phyloP scores from a whole-genome alignment of 2,797 vertebrate species.

The Sciurus carolinensis region DNA sequence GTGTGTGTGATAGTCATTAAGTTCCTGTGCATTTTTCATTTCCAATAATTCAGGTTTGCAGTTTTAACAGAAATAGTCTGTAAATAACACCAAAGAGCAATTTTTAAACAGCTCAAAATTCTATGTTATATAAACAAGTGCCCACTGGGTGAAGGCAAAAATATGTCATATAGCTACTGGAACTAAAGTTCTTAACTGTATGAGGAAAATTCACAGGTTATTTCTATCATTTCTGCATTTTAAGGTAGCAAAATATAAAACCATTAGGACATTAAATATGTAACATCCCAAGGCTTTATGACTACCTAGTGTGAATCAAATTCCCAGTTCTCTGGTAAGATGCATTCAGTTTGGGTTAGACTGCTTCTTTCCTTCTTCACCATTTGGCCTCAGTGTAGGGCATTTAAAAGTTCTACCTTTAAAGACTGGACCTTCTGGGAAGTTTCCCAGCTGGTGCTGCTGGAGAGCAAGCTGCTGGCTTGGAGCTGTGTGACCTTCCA shows the following conservation, averaged over 20 bases:
- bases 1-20: background rate
- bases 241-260: slow-evolving; percentile 70
- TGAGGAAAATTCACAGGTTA: slow-evolving; percentile 73
- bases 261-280: slow-evolving; percentile 30
- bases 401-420: background rate
- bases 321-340: slow-evolving; percentile 1
- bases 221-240: slow-evolving; percentile 72
- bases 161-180: background rate
- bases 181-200: slow-evolving; percentile 39
- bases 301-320: slow-evolving; percentile 13
- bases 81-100: slow-evolving; percentile 50
- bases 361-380: slow-evolving; percentile 34
- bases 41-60: slow-evolving; percentile 61
- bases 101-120: background rate
- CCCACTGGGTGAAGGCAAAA: slow-evolving; percentile 39
- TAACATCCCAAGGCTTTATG: slow-evolving; percentile 13
- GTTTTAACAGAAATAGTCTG: slow-evolving; percentile 68
- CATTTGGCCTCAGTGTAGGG: background rate
- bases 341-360: background rate
- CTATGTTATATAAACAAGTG: slow-evolving; percentile 31
- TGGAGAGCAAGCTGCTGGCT: background rate
- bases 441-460: background rate
- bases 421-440: background rate
- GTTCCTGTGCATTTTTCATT: slow-evolving; percentile 57
- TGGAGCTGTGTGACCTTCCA: background rate